A percentile compares a stretch with the other conserved stretches of the same genome.
These are phyloP conservation scores for Cyanocitta stelleri DNA, from an alignment of 2,113 vertebrate species.

Conservation along the genomic window DNA sequence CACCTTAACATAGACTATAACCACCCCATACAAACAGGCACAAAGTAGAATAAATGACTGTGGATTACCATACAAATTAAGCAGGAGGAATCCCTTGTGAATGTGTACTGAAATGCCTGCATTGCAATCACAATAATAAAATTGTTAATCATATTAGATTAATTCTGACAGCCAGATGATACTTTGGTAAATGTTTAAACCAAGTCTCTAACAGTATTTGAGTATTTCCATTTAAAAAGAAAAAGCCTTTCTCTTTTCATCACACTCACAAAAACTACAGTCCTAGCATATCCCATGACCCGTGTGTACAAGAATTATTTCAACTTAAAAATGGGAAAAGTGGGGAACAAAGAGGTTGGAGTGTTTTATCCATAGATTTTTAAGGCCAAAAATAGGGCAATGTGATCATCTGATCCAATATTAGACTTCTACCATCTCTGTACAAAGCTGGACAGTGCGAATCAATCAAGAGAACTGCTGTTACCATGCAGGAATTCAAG, in stretches of 20 bases:
- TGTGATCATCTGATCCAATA: background rate
- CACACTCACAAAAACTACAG: background rate
- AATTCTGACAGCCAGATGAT: background rate
- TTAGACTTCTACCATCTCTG: background rate
- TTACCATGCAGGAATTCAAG: background rate
- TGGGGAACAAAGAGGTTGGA: background rate
- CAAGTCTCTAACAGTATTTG: background rate
- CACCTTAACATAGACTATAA: background rate
- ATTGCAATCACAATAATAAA: background rate
- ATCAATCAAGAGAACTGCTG: background rate
- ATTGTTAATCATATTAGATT: slow-evolving; percentile 12
- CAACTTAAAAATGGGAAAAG: background rate
- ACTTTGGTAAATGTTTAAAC: background rate
- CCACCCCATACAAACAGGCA: background rate
- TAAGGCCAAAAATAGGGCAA: background rate
- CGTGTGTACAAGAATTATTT: background rate
- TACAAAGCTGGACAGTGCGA: background rate
- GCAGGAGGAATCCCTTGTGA: background rate
- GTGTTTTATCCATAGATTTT: background rate
- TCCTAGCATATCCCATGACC: background rate
- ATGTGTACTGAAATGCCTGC: background rate
- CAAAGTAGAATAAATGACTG: slow-evolving; percentile 21
- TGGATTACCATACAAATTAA: slow-evolving; percentile 48
- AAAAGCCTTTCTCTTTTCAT: background rate
- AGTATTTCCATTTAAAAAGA: background rate